phyloP scores from a whole-genome alignment of 2,797 vertebrate species.

The Malurus splendens region DNA sequence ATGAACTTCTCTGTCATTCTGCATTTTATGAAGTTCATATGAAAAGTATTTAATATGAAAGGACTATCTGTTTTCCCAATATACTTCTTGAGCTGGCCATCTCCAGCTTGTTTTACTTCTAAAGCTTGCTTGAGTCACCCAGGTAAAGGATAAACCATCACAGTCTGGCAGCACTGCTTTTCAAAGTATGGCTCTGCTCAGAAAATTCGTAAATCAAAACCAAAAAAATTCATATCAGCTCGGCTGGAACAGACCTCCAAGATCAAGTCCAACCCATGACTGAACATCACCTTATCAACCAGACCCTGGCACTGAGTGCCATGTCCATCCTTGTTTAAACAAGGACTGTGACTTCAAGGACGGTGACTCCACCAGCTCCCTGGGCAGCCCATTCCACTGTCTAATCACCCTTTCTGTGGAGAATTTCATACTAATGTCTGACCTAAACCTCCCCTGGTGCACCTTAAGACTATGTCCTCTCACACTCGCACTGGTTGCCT shows the following conservation, averaged over 20 bases:
- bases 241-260: background rate
- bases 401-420: background rate
- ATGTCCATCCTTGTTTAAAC: background rate
- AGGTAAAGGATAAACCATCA: rapidly evolving
- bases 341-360: background rate
- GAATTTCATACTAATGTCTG: background rate
- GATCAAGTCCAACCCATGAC: too few species aligned
- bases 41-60: background rate
- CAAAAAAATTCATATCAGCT: background rate
- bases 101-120: background rate
- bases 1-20: background rate
- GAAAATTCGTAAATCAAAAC: background rate
- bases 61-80: background rate
- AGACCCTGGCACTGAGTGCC: background rate
- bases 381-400: too few species aligned
- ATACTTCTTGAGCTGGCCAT: background rate
- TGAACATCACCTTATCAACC: too few species aligned
- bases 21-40: background rate
- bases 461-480: too few species aligned
- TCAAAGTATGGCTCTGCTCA: background rate
- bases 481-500: too few species aligned
- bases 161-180: background rate
- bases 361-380: background rate
- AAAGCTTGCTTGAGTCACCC: background rate
- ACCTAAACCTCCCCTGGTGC: background rate